Evolutionary conservation across 2,888 invertebrate species (phyloP).

Genomic region (Meliscaeva auricollis): DNA sequence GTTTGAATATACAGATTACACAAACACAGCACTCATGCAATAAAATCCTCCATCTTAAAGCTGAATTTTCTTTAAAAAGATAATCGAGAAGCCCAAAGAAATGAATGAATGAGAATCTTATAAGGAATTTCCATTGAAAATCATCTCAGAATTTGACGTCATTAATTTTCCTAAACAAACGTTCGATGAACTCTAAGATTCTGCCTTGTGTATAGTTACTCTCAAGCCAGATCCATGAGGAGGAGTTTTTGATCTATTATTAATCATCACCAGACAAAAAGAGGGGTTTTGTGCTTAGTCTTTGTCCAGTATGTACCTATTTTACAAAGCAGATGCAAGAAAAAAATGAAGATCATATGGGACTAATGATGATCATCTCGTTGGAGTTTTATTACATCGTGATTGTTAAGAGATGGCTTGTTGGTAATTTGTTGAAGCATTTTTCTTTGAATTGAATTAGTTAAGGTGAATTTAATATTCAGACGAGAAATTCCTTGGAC

Average conservation of each 20-base stretch:
- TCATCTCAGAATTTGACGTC: slow-evolving; percentile 5
- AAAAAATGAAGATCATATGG: no score
- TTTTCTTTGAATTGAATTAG: no score
- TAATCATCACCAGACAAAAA: neutral
- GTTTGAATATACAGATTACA: neutral
- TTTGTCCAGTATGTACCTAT: no score
- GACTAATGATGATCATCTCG: no score
- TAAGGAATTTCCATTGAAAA: neutral
- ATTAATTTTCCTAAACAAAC: neutral
- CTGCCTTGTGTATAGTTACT: no score
- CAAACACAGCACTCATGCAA: neutral
- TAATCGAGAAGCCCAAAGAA: neutral
- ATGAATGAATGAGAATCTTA: neutral
- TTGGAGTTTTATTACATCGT: no score
- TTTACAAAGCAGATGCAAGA: no score
- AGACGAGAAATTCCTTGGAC: no score
- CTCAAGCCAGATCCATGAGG: neutral
- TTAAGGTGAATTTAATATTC: no score
- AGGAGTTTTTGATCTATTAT: neutral
- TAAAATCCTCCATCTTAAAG: neutral
- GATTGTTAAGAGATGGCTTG: no score
- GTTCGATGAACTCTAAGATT: slow-evolving; percentile 2
- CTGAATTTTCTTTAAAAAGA: neutral
- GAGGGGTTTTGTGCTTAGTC: no score
- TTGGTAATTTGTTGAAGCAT: no score